Percentiles rank a stretch among this genome's conserved stretches.
Evolutionary conservation across 2,888 invertebrate species (phyloP).

Genomic region (Chouioia cunea): DNA sequence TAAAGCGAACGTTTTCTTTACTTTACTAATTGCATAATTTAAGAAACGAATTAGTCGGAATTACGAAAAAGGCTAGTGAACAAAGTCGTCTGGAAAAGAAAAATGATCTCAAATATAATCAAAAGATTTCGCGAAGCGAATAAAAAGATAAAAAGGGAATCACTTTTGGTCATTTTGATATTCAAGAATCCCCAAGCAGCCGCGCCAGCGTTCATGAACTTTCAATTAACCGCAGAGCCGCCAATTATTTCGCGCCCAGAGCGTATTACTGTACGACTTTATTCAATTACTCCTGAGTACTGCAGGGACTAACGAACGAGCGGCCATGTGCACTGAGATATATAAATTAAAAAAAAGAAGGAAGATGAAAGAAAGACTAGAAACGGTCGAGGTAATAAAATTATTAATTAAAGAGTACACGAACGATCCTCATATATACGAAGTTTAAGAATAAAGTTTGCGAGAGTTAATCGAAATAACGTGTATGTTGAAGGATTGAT

Average conservation of each 20-base stretch:
- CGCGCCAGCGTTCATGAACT: slow-evolving; percentile 39
- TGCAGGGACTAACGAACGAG: too few relatives aligned
- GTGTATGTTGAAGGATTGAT: slow-evolving; percentile 1
- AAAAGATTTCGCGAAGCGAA: too few relatives aligned
- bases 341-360: too few relatives aligned
- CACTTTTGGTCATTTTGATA: slow-evolving; percentile 19
- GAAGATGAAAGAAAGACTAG: not conserved
- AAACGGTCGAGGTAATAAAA: slow-evolving; percentile 23
- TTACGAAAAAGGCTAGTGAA: too few relatives aligned
- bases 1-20: too few relatives aligned
- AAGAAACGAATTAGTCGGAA: too few relatives aligned
- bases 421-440: not conserved
- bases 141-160: not conserved
- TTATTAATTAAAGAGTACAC: slow-evolving; percentile 41
- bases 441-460: not conserved
- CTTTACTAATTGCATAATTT: too few relatives aligned
- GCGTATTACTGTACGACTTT: slow-evolving; percentile 26
- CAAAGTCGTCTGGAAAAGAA: too few relatives aligned
- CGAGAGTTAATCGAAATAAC: too few relatives aligned
- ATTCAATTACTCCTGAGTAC: slow-evolving; percentile 38
- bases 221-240: slow-evolving; percentile 30
- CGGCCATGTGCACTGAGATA: too few relatives aligned
- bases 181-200: not conserved
- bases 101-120: too few relatives aligned
- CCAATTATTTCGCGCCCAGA: slow-evolving; percentile 37